Evolutionary conservation across 2,797 vertebrate species (phyloP).

Genomic region (Pipistrellus nathusii): DNA sequence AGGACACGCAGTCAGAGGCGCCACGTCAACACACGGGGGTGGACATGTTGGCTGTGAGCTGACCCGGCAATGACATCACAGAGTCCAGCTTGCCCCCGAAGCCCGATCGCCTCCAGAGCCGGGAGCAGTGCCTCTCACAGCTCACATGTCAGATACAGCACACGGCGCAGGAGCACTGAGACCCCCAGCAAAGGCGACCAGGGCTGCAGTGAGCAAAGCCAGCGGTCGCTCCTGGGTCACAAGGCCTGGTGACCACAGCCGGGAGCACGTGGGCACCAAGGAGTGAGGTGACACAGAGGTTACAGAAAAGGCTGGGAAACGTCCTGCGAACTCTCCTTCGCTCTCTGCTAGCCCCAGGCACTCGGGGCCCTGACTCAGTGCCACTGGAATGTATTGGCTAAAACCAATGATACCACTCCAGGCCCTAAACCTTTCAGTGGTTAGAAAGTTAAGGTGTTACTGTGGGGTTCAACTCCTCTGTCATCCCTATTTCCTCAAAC

Average conservation of each 20-base stretch:
- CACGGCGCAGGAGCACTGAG: neutral
- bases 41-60: neutral
- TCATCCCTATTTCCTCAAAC: neutral
- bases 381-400: neutral
- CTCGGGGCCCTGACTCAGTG: neutral
- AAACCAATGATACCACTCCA: neutral
- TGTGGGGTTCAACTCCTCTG: neutral
- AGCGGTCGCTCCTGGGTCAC: neutral
- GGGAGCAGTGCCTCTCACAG: neutral
- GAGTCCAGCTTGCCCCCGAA: neutral
- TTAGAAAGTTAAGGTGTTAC: neutral
- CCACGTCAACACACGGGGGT: rapidly evolving
- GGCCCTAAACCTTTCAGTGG: neutral
- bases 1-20: neutral
- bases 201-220: neutral
- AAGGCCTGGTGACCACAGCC: neutral
- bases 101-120: neutral
- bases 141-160: neutral
- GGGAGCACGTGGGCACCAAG: neutral
- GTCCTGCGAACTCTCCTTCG: conserved; percentile 17
- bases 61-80: neutral
- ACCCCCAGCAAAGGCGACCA: neutral
- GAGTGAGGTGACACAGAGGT: neutral
- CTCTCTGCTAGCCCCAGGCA: conserved; percentile 17
- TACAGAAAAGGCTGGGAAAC: neutral